These are phyloP conservation scores for Empidonax alnorum DNA, from an alignment of 2,113 vertebrate species.

Conservation along the genomic window DNA sequence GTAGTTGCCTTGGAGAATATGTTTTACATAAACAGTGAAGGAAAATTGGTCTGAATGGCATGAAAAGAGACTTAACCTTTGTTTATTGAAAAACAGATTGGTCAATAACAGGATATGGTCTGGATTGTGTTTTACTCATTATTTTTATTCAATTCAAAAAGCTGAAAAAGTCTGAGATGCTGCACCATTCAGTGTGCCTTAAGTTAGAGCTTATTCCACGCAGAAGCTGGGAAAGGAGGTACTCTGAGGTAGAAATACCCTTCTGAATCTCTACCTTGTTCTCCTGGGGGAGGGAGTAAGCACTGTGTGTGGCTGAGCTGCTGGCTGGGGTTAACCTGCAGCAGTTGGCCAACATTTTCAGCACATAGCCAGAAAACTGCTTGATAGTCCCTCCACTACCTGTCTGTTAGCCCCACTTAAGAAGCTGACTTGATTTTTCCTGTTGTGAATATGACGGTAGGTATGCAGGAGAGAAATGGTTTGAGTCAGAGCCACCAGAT, in stretches of 20 bases:
- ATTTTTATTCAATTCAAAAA: neutral
- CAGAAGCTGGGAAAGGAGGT: neutral
- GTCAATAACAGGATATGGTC: neutral
- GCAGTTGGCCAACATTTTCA: neutral
- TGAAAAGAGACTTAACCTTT: neutral
- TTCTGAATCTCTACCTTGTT: neutral
- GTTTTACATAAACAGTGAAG: neutral
- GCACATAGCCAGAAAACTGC: neutral
- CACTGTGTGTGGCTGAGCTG: neutral
- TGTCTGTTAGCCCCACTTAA: neutral
- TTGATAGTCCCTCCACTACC: neutral
- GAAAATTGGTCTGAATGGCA: neutral
- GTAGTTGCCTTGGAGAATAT: neutral
- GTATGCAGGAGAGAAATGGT: neutral
- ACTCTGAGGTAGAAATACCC: neutral
- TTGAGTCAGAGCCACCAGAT: neutral
- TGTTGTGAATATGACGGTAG: neutral
- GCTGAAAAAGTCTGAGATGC: neutral
- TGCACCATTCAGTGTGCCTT: neutral
- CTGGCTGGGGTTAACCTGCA: neutral
- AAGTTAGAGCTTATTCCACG: neutral
- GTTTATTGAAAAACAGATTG: neutral
- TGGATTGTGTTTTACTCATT: neutral
- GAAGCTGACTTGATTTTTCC: neutral
- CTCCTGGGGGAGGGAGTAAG: neutral